A percentile compares a stretch with the other conserved stretches of the same genome.
These are phyloP conservation scores for Polia nebulosa DNA, from an alignment of 2,888 invertebrate species.

Conservation along the genomic window DNA sequence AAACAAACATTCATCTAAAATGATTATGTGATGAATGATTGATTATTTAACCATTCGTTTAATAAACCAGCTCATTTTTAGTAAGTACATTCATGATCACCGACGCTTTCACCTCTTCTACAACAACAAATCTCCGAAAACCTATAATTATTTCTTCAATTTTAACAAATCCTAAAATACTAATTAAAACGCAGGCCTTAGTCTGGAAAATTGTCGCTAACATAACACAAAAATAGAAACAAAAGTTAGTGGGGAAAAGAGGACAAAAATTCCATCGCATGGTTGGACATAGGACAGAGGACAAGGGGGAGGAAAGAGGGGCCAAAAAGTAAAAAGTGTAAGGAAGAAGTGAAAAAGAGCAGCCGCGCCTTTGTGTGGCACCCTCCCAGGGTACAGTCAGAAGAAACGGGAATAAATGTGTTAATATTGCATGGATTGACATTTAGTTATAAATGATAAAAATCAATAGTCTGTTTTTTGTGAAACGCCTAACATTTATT, in stretches of 20 bases:
- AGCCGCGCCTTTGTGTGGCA: conserved; percentile 83
- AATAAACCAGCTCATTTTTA: background rate
- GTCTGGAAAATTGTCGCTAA: conserved; percentile 55
- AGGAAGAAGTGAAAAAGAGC: conserved; percentile 85
- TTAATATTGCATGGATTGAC: background rate
- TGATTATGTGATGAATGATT: too few relatives aligned
- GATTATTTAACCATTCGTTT: background rate
- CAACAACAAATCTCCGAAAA: background rate
- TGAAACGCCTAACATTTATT: background rate
- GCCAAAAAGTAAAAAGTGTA: conserved; percentile 84
- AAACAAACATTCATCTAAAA: background rate
- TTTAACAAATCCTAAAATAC: conserved; percentile 28
- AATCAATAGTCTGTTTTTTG: background rate
- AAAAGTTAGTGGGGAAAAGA: conserved; percentile 62
- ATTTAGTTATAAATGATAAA: background rate
- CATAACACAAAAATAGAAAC: conserved; percentile 61
- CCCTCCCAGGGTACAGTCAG: conserved; percentile 72
- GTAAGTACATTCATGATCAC: background rate
- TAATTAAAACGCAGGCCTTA: conserved; percentile 59
- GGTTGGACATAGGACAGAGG: conserved; percentile 73
- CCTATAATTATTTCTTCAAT: background rate
- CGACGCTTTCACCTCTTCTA: background rate
- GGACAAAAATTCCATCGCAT: conserved; percentile 74
- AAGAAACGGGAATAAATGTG: conserved; percentile 30
- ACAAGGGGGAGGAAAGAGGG: conserved; percentile 62